Percentiles rank a stretch among this genome's conserved stretches.
phyloP scores from a whole-genome alignment of 2,888 invertebrate genomes.

The Melitaea athalia region DNA sequence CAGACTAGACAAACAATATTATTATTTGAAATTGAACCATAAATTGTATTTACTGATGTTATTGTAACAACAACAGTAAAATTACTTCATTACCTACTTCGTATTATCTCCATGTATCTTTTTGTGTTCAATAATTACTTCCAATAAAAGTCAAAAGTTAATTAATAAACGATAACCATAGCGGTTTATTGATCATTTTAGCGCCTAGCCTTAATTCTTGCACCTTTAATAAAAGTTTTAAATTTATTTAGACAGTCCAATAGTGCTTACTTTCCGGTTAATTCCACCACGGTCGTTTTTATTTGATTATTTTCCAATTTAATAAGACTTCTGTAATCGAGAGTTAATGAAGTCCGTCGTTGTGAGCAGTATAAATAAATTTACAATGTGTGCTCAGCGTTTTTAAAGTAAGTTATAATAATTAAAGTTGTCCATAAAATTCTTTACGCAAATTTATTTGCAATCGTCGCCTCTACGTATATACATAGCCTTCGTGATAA shows the following conservation, averaged over 20 bases:
- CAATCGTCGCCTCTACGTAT: constrained; percentile 41
- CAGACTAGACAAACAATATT: neutral
- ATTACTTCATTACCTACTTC: neutral
- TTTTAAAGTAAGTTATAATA: constrained; percentile 33
- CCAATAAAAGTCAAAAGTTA: constrained; percentile 9
- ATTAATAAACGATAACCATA: constrained; percentile 10
- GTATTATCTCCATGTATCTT: neutral
- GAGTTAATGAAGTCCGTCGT: constrained; percentile 21
- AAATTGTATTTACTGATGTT: too few species aligned
- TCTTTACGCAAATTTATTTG: constrained; percentile 40
- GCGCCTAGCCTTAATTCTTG: constrained; percentile 18
- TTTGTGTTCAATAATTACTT: constrained; percentile 1
- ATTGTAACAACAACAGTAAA: too few species aligned
- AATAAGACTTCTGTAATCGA: constrained; percentile 11
- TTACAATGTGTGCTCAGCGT: constrained; percentile 31
- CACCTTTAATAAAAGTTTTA: constrained; percentile 20
- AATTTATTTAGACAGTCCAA: constrained; percentile 31
- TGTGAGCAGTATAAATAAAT: constrained; percentile 26
- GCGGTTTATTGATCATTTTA: constrained; percentile 9
- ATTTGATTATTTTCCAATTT: constrained; percentile 25
- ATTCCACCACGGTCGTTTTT: constrained; percentile 15
- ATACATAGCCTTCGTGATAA: constrained; percentile 47
- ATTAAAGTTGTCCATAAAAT: constrained; percentile 35
- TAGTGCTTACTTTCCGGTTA: constrained; percentile 28
- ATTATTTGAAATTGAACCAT: too few species aligned